These are phyloP conservation scores for Tribolium freemani DNA, from an alignment of 2,888 invertebrate species.

Conservation along the genomic window DNA sequence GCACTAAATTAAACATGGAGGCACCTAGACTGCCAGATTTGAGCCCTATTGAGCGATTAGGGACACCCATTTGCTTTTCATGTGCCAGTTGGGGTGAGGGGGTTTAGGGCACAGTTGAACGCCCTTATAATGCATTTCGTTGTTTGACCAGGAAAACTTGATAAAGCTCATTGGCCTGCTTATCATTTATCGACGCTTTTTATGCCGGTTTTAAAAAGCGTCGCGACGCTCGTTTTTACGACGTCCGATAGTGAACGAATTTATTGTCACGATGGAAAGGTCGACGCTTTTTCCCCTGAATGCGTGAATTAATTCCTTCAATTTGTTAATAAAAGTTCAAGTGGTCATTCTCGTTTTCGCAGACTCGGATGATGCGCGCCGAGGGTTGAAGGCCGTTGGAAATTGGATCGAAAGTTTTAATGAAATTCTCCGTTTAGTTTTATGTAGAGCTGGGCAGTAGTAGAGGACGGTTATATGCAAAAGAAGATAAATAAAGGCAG, in stretches of 20 bases:
- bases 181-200: background rate
- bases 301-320: background rate
- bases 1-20: background rate
- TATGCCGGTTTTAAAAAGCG: background rate
- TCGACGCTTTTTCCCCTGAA: background rate
- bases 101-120: too few species aligned
- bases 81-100: background rate
- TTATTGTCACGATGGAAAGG: background rate
- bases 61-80: conserved; percentile 11
- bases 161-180: background rate
- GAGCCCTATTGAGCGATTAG: conserved; percentile 18
- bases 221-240: background rate
- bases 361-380: background rate
- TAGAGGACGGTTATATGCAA: conserved; percentile 18
- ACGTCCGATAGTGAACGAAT: background rate
- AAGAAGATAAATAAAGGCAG: conserved; percentile 28
- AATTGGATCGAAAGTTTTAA: conserved; percentile 27
- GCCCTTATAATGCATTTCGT: too few species aligned
- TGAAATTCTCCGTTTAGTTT: conserved; percentile 21
- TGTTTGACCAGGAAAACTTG: too few species aligned
- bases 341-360: background rate
- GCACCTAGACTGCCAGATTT: conserved; percentile 12
- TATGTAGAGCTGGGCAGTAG: background rate
- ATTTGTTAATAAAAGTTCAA: background rate
- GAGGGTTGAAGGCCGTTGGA: conserved; percentile 20